A percentile compares a stretch with the other conserved stretches of the same genome.
Evolutionary conservation across 2,113 vertebrate species (phyloP).

Genomic region (Channa maculata): DNA sequence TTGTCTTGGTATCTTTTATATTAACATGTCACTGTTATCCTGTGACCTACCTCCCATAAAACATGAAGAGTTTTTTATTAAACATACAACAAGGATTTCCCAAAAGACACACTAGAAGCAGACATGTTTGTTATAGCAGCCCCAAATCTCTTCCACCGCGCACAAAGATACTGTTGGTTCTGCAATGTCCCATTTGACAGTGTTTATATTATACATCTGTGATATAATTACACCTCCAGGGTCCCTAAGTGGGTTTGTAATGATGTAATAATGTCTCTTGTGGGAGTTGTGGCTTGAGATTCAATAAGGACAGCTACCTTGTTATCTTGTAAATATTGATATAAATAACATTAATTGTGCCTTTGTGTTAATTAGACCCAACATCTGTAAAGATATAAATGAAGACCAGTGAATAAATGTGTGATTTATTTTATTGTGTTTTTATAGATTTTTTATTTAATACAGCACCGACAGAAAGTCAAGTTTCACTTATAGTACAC

Average conservation of each 20-base stretch:
- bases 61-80: conserved; percentile 27
- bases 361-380: not conserved
- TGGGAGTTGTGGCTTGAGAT: not conserved
- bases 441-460: too few relatives aligned
- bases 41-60: conserved; percentile 20
- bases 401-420: too few relatives aligned
- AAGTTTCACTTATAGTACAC: too few relatives aligned
- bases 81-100: conserved; percentile 3
- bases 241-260: conserved; percentile 33
- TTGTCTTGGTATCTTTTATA: conserved; percentile 9
- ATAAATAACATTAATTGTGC: not conserved
- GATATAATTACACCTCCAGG: conserved; percentile 47
- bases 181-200: conserved; percentile 22
- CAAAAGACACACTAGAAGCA: conserved; percentile 5
- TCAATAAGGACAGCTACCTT: conserved; percentile 15
- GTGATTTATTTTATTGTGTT: too few relatives aligned
- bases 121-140: conserved; percentile 4
- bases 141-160: not conserved
- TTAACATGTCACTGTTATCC: not conserved
- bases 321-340: conserved; percentile 38
- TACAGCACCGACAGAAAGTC: too few relatives aligned
- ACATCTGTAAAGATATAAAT: too few relatives aligned
- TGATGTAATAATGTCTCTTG: conserved; percentile 16
- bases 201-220: conserved; percentile 29
- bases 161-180: conserved; percentile 4